Evolutionary conservation across 2,888 invertebrate genomes (phyloP).

Genomic region (Himalopsyche kuldschensis): DNA sequence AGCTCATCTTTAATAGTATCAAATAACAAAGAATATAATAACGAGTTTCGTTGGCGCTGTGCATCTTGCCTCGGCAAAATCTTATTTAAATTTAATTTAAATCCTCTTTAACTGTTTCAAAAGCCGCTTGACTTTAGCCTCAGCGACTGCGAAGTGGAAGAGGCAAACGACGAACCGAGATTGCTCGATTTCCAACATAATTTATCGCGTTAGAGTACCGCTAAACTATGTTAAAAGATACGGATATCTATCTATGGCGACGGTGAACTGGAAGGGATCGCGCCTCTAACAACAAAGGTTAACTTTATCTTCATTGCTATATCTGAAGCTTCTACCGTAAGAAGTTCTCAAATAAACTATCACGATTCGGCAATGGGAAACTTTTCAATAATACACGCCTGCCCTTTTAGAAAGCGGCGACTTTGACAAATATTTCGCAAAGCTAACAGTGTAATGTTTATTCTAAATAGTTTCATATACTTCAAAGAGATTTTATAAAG

Average conservation of each 20-base stretch:
- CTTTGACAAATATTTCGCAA: background rate
- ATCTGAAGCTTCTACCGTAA: background rate
- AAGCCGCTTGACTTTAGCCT: conserved; percentile 2
- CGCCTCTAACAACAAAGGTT: background rate
- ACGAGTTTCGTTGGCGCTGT: background rate
- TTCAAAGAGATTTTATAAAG: background rate
- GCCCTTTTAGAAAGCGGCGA: background rate
- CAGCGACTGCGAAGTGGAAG: background rate
- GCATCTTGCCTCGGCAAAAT: background rate
- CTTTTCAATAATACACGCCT: background rate
- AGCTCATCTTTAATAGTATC: background rate
- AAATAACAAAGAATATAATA: conserved; percentile 2
- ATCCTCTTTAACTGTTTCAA: conserved; percentile 11
- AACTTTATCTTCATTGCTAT: background rate
- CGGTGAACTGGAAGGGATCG: background rate
- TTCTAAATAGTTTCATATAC: background rate
- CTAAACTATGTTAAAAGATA: conserved; percentile 10
- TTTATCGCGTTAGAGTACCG: conserved; percentile 18
- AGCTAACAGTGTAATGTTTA: background rate
- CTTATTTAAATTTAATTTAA: conserved; percentile 26
- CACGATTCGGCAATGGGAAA: background rate
- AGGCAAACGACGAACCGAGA: background rate
- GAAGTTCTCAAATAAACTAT: background rate
- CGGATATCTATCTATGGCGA: conserved; percentile 6
- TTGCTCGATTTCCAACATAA: conserved; percentile 21